A percentile compares a stretch with the other conserved stretches of the same genome.
Evolutionary conservation across 2,113 vertebrate genomes (phyloP).

Genomic region (Pelecanus crispus): DNA sequence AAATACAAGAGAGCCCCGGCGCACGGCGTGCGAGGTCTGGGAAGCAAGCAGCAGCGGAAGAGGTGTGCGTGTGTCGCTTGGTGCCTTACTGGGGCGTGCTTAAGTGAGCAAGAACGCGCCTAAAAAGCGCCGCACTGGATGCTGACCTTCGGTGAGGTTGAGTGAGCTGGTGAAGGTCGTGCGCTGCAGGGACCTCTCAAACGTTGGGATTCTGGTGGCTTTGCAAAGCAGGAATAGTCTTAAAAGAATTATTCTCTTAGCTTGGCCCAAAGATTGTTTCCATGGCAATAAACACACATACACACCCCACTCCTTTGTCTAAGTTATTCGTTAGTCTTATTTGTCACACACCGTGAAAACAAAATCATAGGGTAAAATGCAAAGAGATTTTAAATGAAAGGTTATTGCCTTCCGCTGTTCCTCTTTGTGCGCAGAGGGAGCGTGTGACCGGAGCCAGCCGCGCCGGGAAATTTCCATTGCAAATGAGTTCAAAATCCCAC

Average conservation of each 20-base stretch:
- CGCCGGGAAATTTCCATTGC: not conserved
- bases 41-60: not conserved
- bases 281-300: not conserved
- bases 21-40: rapidly evolving
- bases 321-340: not conserved
- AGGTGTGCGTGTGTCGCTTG: rapidly evolving
- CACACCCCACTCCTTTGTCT: not conserved
- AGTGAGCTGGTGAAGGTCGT: not conserved
- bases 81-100: not conserved
- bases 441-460: not conserved
- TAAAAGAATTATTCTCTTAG: not conserved
- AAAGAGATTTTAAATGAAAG: not conserved
- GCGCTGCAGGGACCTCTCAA: not conserved
- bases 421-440: not conserved
- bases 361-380: not conserved
- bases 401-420: not conserved
- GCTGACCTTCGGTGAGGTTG: not conserved
- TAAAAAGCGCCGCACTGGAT: not conserved
- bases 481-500: not conserved
- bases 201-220: not conserved
- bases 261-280: slow-evolving; percentile 35
- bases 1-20: not conserved
- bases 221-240: not conserved
- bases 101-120: rapidly evolving
- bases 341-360: not conserved